A percentile compares a stretch with the other conserved stretches of the same genome.
phyloP scores from a whole-genome alignment of 2,113 vertebrate species.

The Connochaetes taurinus region DNA sequence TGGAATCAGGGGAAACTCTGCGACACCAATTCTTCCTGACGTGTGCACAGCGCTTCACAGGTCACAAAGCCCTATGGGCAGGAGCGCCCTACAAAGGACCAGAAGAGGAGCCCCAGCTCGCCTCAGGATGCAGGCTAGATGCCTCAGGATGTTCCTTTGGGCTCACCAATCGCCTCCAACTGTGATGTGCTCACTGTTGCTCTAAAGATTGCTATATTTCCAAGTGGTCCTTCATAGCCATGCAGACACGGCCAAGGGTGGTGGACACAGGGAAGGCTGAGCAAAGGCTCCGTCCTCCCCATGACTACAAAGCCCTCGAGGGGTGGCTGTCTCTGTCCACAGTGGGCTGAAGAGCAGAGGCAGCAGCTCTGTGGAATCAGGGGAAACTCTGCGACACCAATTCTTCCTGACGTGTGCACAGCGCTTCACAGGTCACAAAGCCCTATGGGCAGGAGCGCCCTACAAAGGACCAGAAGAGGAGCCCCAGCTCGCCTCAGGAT shows the following conservation, averaged over 20 bases:
- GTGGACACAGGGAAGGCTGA: not conserved
- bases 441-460: not conserved
- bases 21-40: rapidly evolving
- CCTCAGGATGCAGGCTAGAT: not conserved
- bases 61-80: not conserved
- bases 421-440: not conserved
- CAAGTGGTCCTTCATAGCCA: not conserved
- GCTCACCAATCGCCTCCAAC: not conserved
- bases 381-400: rapidly evolving
- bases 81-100: not conserved
- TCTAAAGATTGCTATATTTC: not conserved
- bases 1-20: not conserved
- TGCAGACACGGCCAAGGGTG: not conserved
- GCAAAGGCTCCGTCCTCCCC: not conserved
- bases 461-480: not conserved
- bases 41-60: not conserved
- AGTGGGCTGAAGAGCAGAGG: not conserved
- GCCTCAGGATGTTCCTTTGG: not conserved
- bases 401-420: rapidly evolving
- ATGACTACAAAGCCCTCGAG: not conserved
- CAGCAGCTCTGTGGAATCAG: not conserved
- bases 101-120: not conserved
- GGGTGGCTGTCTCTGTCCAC: not conserved
- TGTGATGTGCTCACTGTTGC: not conserved
- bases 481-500: not conserved